phyloP scores from a whole-genome alignment of 2,888 invertebrate genomes.

The Chrysolina haemoptera region DNA sequence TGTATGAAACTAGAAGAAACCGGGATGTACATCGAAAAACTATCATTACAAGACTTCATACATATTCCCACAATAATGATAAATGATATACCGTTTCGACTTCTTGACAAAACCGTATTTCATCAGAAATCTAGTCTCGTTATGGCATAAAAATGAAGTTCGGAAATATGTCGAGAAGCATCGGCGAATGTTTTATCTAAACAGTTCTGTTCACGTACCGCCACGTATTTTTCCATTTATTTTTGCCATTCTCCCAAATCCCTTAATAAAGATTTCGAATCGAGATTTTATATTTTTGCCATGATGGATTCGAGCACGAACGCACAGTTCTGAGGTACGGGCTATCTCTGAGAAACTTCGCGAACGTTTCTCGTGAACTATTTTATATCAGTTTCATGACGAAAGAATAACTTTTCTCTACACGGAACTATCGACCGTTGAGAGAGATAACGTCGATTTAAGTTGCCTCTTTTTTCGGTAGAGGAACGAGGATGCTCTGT shows the following conservation, averaged over 20 bases:
- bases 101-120: background rate
- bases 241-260: conserved; percentile 19
- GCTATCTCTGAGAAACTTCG: conserved; percentile 30
- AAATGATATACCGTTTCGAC: too few relatives aligned
- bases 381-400: conserved; percentile 27
- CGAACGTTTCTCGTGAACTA: conserved; percentile 6
- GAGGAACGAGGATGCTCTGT: background rate
- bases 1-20: too few relatives aligned
- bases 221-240: conserved; percentile 20
- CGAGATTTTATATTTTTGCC: conserved; percentile 41
- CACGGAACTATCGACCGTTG: conserved; percentile 23
- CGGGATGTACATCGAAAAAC: too few relatives aligned
- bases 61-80: too few relatives aligned
- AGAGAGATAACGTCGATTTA: conserved; percentile 8
- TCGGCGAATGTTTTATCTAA: conserved; percentile 4
- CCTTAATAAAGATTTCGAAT: conserved; percentile 37
- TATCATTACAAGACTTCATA: too few relatives aligned
- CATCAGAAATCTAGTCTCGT: background rate
- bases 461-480: background rate
- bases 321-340: conserved; percentile 26
- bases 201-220: conserved; percentile 12
- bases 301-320: conserved; percentile 44
- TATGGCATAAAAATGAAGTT: background rate
- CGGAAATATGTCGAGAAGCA: background rate
- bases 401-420: conserved; percentile 15